phyloP scores from a whole-genome alignment of 2,888 invertebrate genomes.

The Acleris literana region DNA sequence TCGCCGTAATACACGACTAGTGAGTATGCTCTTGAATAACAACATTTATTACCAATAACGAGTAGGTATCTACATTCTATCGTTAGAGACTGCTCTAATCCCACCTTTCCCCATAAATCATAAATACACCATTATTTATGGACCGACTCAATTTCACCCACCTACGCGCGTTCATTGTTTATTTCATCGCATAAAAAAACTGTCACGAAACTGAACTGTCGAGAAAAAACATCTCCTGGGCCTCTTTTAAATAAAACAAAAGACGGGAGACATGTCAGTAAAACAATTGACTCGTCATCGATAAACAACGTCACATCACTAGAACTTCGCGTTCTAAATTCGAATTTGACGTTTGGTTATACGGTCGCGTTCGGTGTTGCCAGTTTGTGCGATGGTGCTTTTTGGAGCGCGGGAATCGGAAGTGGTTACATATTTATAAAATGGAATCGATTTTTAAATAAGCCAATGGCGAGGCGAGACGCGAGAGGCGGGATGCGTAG shows the following conservation, averaged over 20 bases:
- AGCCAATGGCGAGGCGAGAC: slow-evolving; percentile 73
- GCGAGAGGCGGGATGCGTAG: slow-evolving; percentile 74
- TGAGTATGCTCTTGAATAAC: slow-evolving; percentile 21
- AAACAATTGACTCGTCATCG: slow-evolving; percentile 74
- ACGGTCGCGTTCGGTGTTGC: slow-evolving; percentile 42
- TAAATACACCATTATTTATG: slow-evolving; percentile 80
- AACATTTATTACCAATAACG: slow-evolving; percentile 31
- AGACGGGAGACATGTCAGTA: slow-evolving; percentile 80
- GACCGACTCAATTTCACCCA: slow-evolving; percentile 77
- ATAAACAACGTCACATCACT: slow-evolving; percentile 56
- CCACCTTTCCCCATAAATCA: slow-evolving; percentile 64
- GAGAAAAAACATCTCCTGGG: slow-evolving; percentile 66
- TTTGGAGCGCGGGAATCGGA: slow-evolving; percentile 57
- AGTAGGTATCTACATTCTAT: slow-evolving; percentile 39
- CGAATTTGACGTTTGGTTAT: slow-evolving; percentile 39
- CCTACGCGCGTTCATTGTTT: slow-evolving; percentile 69
- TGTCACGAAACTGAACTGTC: slow-evolving; percentile 53
- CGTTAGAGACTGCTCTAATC: slow-evolving; percentile 38
- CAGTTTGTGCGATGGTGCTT: slow-evolving; percentile 41
- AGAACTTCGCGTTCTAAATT: slow-evolving; percentile 45
- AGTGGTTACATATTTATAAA: slow-evolving; percentile 83
- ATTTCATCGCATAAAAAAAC: slow-evolving; percentile 61
- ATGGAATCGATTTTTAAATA: slow-evolving; percentile 83
- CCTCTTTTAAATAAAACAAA: slow-evolving; percentile 81
- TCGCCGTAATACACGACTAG: slow-evolving; percentile 13